Base-by-base conservation (phyloP, 1,140 invertebrate genomes). In the Macrobrachium rosenbergii region DNA sequence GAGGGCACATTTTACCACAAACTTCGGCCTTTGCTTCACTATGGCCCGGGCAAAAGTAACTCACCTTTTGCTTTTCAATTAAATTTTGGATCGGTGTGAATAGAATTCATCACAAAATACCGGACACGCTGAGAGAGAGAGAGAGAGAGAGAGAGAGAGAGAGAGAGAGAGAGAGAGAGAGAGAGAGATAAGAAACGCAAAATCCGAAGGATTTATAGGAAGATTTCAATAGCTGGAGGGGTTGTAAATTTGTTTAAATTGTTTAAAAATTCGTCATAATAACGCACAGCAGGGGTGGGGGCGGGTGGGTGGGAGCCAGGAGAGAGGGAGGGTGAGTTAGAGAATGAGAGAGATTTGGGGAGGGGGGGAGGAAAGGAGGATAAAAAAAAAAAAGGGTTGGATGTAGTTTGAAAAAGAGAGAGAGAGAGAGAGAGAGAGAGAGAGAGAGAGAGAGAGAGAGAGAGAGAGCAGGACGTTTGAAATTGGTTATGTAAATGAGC, bases 101-200 rank as follows among this genome's bases (percentile, higher is more conserved):
- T 37, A 37, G 28, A 37, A 37, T 37, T 37, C 28, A 37, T 37
- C 28, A 37, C 28, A 37, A 37, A 37, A 37, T 37, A 37, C 28
- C 28, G 28, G 28, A 37, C 28, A 37, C 28, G 28, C 19, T 43
- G 73, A 37, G 10, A 37, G 8, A 43, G 37, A 75, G 37, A 75
- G 73, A 75, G 21, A 73, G 17, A 75, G 37, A 23, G 73, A 43
- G 11, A 63, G 62, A 63, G 5, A 75, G 28, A 43, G 8, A 45
- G 73, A 17, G 73, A 75, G 37, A 75, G 73, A 21, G 69, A 28
- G 23, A 73, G 69, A 77, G 75, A 77, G 52, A 59, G 76, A 59
- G 43, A 59, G 52, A 78, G 76, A 78, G 52, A 78, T 19, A 59
- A 52, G 58, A 52, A 62, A 52, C 19, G 37, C 45, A 21, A 5